Evolutionary conservation across 2,888 invertebrate species (phyloP).

Genomic region (Cloeon dipterum): DNA sequence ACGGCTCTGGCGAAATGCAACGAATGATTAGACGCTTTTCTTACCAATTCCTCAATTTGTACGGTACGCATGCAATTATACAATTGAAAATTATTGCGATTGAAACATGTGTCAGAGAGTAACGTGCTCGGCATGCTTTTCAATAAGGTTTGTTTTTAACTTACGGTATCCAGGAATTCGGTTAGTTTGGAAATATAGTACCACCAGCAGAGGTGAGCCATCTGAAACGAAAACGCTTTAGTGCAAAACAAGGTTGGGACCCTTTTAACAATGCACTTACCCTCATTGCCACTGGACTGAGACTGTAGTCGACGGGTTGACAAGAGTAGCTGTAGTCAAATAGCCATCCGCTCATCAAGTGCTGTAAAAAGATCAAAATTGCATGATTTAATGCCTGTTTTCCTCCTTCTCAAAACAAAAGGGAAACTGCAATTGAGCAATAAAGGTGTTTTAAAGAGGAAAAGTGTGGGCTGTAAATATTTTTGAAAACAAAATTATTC

Average conservation of each 20-base stretch:
- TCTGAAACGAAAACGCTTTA: conserved; percentile 23
- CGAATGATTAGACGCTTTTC: not conserved
- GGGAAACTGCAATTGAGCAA: too few relatives aligned
- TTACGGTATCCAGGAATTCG: conserved; percentile 65
- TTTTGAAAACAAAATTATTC: too few relatives aligned
- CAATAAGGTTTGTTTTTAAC: conserved; percentile 9
- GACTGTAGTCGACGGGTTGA: conserved; percentile 85
- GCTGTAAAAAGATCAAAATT: conserved; percentile 30
- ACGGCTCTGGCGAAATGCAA: too few relatives aligned
- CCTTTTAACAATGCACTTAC: conserved; percentile 27
- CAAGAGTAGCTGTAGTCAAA: conserved; percentile 77
- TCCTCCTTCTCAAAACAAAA: too few relatives aligned
- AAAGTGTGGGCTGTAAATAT: too few relatives aligned
- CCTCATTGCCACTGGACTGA: conserved; percentile 56
- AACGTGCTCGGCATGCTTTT: too few relatives aligned
- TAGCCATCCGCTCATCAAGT: conserved; percentile 80
- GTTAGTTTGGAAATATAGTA: conserved; percentile 76
- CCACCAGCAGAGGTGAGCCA: conserved; percentile 71
- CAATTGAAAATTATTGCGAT: not conserved
- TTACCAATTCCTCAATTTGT: not conserved
- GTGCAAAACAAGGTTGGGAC: not conserved
- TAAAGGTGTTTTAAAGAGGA: too few relatives aligned
- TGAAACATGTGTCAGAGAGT: too few relatives aligned
- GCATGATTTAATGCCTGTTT: too few relatives aligned
- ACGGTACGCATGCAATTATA: too few relatives aligned